phyloP scores from a whole-genome alignment of 2,888 invertebrate species.

The Drosophila engyochracea region DNA sequence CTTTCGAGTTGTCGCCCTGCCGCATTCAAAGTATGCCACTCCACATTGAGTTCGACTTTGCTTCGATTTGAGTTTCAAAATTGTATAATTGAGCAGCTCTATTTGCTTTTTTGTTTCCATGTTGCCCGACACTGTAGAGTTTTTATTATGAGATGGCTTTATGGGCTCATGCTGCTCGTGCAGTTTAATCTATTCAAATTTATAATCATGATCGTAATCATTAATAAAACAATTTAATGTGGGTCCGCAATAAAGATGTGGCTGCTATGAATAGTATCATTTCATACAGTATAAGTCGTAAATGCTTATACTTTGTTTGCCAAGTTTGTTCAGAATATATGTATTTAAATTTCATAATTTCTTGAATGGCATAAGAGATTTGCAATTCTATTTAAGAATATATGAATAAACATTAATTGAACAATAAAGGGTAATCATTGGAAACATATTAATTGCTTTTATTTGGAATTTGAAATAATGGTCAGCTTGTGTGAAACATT shows the following conservation, averaged over 20 bases:
- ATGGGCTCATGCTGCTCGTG: slow-evolving; percentile 12
- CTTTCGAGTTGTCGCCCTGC: slow-evolving; percentile 53
- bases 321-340: not conserved
- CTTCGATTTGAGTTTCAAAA: slow-evolving; percentile 65
- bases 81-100: slow-evolving; percentile 13
- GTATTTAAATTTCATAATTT: not conserved
- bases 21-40: slow-evolving; percentile 66
- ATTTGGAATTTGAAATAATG: not conserved
- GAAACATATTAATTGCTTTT: not conserved
- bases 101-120: not conserved
- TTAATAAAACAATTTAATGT: slow-evolving; percentile 75
- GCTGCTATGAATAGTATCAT: not conserved
- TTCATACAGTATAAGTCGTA: not conserved
- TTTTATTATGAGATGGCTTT: slow-evolving; percentile 4
- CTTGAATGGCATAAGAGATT: not conserved
- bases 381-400: not conserved
- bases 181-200: slow-evolving; percentile 64
- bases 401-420: not conserved
- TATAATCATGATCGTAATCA: slow-evolving; percentile 58
- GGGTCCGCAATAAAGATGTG: slow-evolving; percentile 32
- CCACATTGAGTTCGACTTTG: slow-evolving; percentile 34
- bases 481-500: not conserved
- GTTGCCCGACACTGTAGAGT: not conserved
- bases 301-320: not conserved
- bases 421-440: not conserved